These are phyloP conservation scores for Lepus americanus DNA, from an alignment of 2,113 vertebrate genomes.

Conservation along the genomic window DNA sequence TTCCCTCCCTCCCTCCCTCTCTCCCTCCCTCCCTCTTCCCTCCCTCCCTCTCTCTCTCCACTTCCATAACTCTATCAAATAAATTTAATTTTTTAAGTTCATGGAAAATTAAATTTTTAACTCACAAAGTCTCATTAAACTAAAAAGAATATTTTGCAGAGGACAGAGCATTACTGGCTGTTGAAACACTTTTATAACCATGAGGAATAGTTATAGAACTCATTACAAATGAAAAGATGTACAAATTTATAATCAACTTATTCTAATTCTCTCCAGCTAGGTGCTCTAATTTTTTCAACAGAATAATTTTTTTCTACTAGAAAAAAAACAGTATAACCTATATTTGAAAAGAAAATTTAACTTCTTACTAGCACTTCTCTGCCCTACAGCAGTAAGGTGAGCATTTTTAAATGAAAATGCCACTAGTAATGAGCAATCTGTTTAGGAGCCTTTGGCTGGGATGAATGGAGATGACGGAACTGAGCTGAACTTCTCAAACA, in stretches of 20 bases:
- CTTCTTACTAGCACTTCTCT: background rate
- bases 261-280: conserved; percentile 15
- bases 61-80: no score
- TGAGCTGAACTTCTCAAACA: background rate
- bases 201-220: background rate
- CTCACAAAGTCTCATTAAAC: no score
- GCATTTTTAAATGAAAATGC: background rate
- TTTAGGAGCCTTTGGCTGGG: background rate
- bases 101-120: no score
- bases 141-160: background rate
- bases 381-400: background rate
- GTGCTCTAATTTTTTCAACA: background rate
- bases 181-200: conserved; percentile 32
- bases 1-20: no score
- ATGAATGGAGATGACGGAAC: background rate
- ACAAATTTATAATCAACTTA: conserved; percentile 13
- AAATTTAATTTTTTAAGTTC: no score
- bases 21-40: no score
- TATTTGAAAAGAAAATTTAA: conserved; percentile 7
- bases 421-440: background rate
- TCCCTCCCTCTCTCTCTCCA: no score
- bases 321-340: background rate
- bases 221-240: background rate
- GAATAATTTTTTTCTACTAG: background rate
- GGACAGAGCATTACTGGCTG: background rate